Evolutionary conservation across 2,113 vertebrate species (phyloP), one percentile per base, ranked within the genome.

Genomic region (Chunga burmeisteri): DNA sequence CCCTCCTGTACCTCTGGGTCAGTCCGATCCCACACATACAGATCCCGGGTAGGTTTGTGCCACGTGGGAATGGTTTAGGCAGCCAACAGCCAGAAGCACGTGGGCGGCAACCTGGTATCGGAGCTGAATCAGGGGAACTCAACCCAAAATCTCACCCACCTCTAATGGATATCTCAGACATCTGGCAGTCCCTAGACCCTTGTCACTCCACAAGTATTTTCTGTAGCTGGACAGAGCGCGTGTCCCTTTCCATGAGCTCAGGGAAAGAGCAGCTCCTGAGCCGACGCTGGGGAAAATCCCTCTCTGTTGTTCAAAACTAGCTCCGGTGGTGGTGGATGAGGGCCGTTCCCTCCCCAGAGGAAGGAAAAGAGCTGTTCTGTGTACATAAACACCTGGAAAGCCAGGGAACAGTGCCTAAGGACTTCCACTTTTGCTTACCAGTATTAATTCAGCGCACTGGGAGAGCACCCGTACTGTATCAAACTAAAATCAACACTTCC

Each of bases 21-120:
- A 0, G 55, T 47, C 29, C 14, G 4, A 36, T 52, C 16, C 20
- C 65, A 42, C 32, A 12, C 16, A 5, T 38, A 30, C 3, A 38
- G 16, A 38, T 38, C 63, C 11, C 18, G 34, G 1, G 26, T 29
- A 67, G 21, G 13, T 70, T 68, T 77, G 42, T 85, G 61, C 53
- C 27, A 18, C 1, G 2, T 52, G 42, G 58, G 42, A 86, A 59
- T 46, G 21, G 80, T 80, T 80, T 84, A 53, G 4, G 0, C 29
- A 63, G 66, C 49, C 58, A 80, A 42, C 10, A 68, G 46, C 27
- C 70, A 77, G 27, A 85, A 91, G 68, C 30, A 34, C 0, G 3
- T 32, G 7, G 30, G 25, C 1, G 30, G 55, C 62, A 90, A 34
- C 36, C 44, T 53, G 34, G 19, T 40, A 56, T 82, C 1, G 1